A percentile compares a stretch with the other conserved stretches of the same genome.
Conservation (phyloP, 1,140 invertebrate genomes). For the Macrobrachium nipponense region DNA sequence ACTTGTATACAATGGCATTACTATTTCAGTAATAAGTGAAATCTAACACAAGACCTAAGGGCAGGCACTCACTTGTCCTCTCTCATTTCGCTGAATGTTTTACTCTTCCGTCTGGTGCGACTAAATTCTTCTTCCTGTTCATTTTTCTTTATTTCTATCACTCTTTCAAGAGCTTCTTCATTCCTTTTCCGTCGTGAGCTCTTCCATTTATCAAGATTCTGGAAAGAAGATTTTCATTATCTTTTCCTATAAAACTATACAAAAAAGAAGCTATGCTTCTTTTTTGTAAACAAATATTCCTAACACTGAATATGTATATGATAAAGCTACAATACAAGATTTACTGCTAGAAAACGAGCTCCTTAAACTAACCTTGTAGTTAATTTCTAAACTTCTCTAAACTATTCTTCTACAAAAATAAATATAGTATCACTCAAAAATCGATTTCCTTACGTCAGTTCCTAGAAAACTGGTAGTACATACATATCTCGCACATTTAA, state of each 20-base stretch:
- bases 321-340: too few species aligned
- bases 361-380: too few species aligned
- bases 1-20: background rate
- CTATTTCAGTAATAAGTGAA: background rate
- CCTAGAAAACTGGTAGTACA: too few species aligned
- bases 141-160: constrained; percentile 88
- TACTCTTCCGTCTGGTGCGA: constrained; percentile 78
- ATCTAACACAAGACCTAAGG: background rate
- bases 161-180: constrained; percentile 88
- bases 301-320: too few species aligned
- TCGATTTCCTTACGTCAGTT: too few species aligned
- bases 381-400: too few species aligned
- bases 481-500: too few species aligned
- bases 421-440: too few species aligned
- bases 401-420: too few species aligned
- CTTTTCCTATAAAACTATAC: background rate
- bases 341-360: too few species aligned
- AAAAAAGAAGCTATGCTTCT: background rate
- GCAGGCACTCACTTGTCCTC: constrained; percentile 80
- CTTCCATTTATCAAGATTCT: constrained; percentile 96
- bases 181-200: constrained; percentile 88
- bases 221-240: constrained; percentile 61
- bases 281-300: background rate
- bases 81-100: constrained; percentile 95
- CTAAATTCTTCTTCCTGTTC: constrained; percentile 77